Base-by-base conservation (phyloP, 1,140 invertebrate genomes). In the Drosophila malerkotliana region DNA sequence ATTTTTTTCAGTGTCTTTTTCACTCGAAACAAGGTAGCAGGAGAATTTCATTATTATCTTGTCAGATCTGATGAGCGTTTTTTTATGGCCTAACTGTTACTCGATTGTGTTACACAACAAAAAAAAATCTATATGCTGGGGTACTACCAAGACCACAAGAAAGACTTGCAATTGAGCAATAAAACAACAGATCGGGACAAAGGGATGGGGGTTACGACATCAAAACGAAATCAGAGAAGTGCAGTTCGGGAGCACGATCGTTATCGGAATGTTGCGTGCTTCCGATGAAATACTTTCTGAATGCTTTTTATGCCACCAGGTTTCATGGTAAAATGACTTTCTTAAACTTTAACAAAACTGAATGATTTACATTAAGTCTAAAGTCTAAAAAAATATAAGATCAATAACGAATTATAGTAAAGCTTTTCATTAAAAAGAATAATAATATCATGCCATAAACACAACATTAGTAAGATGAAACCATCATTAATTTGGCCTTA, bases 71-170 rank as follows among this genome's bases (percentile, higher is more conserved):
- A 54, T 63, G 63, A 62, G 52, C 37, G 18, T 28, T 62, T 83
- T 75, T 73, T 88, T 88, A 82, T 88, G 84, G 61, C 68, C 83
- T 88, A 87, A 87, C 82, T 89, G 83, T 88, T 79, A 51, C 71
- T 61, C 54, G 68, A 53, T 68, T 52, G 63, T 79, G 79, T 82
- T 82, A 88, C 67, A 88, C 79, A 78, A 87, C 79, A 61, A 54
- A 37, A 61, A 61, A 32, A 54, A n/a, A 39, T 47, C 39, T 51
- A 47, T n/a, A 71, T 34, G 56, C 62, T 34, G 44, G 71, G 71
- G 51, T 73, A 58, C 60, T 73, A 72, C 51, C 73, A 74, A 74
- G 78, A 69, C 62, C 59, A 79, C 72, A 77, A 68, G 47, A 72
- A 37, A 64, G 56, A 57, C 39, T 57, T 77, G 83, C 83, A 89